Evolutionary conservation across 2,888 invertebrate species (phyloP), one percentile per base, ranked within the genome.

Genomic region (Bedellia somnulentella): DNA sequence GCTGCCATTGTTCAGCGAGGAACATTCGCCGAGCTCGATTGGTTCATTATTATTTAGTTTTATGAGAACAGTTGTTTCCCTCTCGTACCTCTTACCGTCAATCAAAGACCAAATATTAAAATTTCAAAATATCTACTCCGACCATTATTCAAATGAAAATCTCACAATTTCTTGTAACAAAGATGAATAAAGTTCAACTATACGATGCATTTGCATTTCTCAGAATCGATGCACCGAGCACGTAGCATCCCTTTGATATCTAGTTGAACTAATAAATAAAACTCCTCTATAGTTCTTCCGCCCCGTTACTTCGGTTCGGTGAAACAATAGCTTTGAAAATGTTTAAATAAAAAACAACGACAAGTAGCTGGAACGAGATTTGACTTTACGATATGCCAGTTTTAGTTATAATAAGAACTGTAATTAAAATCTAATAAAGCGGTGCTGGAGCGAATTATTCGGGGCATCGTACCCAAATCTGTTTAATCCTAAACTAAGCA

Each of bases 41-140:
- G 67, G 54, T 67, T 64, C 64, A 62, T 68, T 63, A 67, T 64
- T 66, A 63, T 66, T 62, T 57, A 55, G 70, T 63, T 66, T 64
- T 60, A 68, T 64, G 66, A 53, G 58, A 51, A 50, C 49, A 26
- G 32, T 30, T 22, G 25, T n/a, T 15, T 22, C 31, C 25, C 29
- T 33, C 31, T 26, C 46, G 27, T 23, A 27, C 14, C 16, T 33
- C 25, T 13, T 2, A n/a, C 13, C 8, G 11, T n/a, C n/a, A n/a
- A n/a, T n/a, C n/a, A n/a, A n/a, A n/a, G n/a, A n/a, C n/a, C n/a
- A n/a, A n/a, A n/a, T n/a, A n/a, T n/a, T n/a, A n/a, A n/a, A n/a
- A n/a, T n/a, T n/a, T n/a, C n/a, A n/a, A n/a, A n/a, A n/a, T n/a
- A n/a, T n/a, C n/a, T n/a, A n/a, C n/a, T n/a, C n/a, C n/a, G n/a